Evolutionary conservation across 2,888 invertebrate genomes (phyloP).

Genomic region (Microplitis manilae): DNA sequence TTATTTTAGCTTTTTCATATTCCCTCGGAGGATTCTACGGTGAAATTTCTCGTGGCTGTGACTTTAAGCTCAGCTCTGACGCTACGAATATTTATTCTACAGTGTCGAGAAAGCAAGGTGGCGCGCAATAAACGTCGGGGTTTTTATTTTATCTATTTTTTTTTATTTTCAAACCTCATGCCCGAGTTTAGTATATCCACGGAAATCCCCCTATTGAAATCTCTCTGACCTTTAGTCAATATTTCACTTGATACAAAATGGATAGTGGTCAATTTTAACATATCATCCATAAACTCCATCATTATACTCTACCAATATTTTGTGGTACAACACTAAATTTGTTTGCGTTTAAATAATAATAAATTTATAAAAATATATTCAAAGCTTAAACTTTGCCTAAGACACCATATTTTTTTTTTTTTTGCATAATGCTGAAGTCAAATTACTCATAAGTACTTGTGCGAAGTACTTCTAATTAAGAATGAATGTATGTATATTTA

Average conservation of each 20-base stretch:
- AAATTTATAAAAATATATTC: not conserved
- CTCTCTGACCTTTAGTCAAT: slow-evolving; percentile 1
- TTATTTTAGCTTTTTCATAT: slow-evolving; percentile 11
- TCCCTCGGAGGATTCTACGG: slow-evolving; percentile 43
- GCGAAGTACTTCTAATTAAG: not conserved
- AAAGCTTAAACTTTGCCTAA: not conserved
- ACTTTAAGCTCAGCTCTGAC: slow-evolving; percentile 38
- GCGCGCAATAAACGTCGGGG: slow-evolving; percentile 59
- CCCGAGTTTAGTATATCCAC: slow-evolving; percentile 6
- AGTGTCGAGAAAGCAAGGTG: slow-evolving; percentile 51
- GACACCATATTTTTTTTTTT: not conserved
- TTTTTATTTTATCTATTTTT: not conserved
- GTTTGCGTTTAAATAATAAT: not conserved
- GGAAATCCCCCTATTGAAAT: slow-evolving; percentile 4
- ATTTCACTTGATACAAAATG: not conserved
- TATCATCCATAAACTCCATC: not conserved
- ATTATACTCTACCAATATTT: not conserved
- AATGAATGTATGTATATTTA: not conserved
- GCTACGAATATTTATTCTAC: slow-evolving; percentile 56
- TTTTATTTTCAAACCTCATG: not conserved
- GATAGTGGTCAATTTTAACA: not conserved
- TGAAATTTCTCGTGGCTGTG: slow-evolving; percentile 47
- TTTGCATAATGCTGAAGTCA: not conserved
- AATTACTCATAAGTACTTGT: not conserved
- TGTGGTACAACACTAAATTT: not conserved